Evolutionary conservation across 2,888 invertebrate genomes (phyloP).

Genomic region (Tinea semifulvella): DNA sequence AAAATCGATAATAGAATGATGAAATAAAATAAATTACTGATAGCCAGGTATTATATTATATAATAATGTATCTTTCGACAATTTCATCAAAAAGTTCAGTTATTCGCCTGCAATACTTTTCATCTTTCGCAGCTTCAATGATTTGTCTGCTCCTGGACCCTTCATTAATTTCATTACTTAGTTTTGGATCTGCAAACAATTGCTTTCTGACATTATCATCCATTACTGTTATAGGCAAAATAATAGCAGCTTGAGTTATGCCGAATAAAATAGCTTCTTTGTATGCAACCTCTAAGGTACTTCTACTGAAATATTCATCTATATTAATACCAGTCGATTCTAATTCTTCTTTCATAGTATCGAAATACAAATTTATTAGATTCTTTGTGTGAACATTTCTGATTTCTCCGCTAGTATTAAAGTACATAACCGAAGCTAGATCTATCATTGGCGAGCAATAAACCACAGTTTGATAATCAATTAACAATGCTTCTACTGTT

Average conservation of each 20-base stretch:
- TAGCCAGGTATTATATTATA: background rate
- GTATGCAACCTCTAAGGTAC: constrained; percentile 29
- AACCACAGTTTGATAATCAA: constrained; percentile 75
- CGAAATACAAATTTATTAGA: constrained; percentile 65
- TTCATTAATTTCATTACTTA: constrained; percentile 27
- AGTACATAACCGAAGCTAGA: constrained; percentile 60
- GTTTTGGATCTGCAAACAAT: constrained; percentile 35
- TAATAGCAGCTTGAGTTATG: constrained; percentile 43
- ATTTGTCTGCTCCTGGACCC: constrained; percentile 39
- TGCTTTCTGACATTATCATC: constrained; percentile 29
- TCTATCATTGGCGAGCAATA: constrained; percentile 75
- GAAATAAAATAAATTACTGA: no score
- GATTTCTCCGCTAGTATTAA: constrained; percentile 56
- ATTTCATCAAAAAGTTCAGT: constrained; percentile 66
- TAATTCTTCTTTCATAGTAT: constrained; percentile 47
- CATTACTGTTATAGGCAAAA: constrained; percentile 41
- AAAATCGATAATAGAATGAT: no score
- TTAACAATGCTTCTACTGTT: constrained; percentile 56
- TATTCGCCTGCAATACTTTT: constrained; percentile 43
- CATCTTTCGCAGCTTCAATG: constrained; percentile 28
- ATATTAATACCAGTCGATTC: constrained; percentile 30
- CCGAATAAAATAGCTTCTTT: constrained; percentile 40
- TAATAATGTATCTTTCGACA: constrained; percentile 47
- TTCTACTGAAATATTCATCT: constrained; percentile 28
- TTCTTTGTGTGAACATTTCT: constrained; percentile 28